Base-by-base conservation (phyloP, 2,797 vertebrate species). In the Hydrophis major region DNA sequence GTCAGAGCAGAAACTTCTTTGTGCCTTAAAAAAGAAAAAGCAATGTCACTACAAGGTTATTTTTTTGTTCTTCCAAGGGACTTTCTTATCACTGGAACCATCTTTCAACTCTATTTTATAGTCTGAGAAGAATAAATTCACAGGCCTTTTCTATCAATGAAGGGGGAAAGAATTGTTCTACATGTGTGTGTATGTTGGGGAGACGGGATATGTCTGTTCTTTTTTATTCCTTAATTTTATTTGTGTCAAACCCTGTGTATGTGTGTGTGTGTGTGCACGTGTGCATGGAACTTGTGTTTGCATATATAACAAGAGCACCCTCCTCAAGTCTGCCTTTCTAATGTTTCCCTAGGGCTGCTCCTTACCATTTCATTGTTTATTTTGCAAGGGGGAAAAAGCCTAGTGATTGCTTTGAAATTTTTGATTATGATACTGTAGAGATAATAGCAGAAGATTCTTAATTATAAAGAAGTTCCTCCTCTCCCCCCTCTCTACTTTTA, bases 371-470 rank as follows among this genome's bases (percentile, higher is more conserved):
- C 93, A 95, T 94, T 96, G 93, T 93, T 95, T 95, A 96, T 96
- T 95, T 95, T 87, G 89, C 95, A 74, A 28, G 50, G 50, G 50
- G 50, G 50, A 4, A 63, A 94, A 95, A 94, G 94, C 93, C 94
- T 83, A 91, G 60, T 97, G 56, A 74, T 93, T 94, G 94, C 94
- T 97, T 97, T 97, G 93, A 97, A 96, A 94, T 95, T 88, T 92
- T 95, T 94, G 94, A 94, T 97, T 94, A 93, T 94, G 95, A 94
- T 94, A 91, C 95, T 93, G 94, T 59, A 93, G 93, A 93, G 93
- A 93, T 95, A 94, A 96, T 95, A 96, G 94, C 94, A 94, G 93
- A 91, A 93, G 88, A 96, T 97, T 96, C 94, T 96, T 96, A 97
- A 96, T 96, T 97, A 96, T 94, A 96, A 94, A 96, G 94, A 88